Conservation (phyloP, 2,113 vertebrate genomes). For the Bos taurus region DNA sequence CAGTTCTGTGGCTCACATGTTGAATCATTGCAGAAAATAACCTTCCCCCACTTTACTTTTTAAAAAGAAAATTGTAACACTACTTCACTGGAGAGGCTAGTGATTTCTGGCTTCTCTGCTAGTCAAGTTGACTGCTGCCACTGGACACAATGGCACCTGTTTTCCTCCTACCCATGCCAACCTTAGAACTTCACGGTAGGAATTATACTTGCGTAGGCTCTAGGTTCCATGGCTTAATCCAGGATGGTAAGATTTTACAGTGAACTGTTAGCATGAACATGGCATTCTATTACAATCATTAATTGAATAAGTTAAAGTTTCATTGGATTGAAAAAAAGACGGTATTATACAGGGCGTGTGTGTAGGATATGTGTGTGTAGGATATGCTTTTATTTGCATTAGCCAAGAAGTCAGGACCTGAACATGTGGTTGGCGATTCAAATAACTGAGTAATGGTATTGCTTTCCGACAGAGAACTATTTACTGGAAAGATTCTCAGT, state of each 20-base stretch:
- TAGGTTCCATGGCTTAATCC: neutral
- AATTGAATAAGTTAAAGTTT: neutral
- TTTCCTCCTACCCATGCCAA: neutral
- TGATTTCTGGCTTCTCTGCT: neutral
- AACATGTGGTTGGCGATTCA: neutral
- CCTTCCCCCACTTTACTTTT: neutral
- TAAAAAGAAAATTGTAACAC: neutral
- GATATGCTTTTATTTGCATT: slow-evolving; percentile 26
- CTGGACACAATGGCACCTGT: neutral
- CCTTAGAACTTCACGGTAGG: neutral
- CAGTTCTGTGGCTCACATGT: neutral
- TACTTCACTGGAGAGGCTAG: neutral
- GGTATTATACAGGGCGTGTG: neutral
- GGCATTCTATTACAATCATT: neutral
- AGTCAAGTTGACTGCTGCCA: neutral
- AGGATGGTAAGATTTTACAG: neutral
- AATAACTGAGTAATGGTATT: neutral
- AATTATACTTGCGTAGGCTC: neutral
- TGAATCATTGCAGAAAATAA: neutral
- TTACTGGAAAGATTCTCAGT: neutral
- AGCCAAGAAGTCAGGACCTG: neutral
- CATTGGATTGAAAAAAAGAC: neutral
- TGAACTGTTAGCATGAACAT: neutral
- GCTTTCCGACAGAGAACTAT: neutral
- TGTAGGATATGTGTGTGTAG: neutral